A percentile compares a stretch with the other conserved stretches of the same genome.
phyloP scores from a whole-genome alignment of 2,797 vertebrate species.

The Macroramphosus scolopax region DNA sequence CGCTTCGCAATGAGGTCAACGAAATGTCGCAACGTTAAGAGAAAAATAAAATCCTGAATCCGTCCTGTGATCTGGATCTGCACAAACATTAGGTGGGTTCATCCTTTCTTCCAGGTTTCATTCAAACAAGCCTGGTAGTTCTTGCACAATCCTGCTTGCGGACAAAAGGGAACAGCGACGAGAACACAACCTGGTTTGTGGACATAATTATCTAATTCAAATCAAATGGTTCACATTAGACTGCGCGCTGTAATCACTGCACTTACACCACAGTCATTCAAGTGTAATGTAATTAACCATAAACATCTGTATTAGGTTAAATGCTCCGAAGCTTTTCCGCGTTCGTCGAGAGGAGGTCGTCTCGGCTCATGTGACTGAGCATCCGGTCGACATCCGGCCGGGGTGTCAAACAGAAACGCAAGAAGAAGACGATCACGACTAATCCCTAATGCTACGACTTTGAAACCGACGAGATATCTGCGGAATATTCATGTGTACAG shows the following conservation, averaged over 20 bases:
- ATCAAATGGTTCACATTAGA: slow-evolving; percentile 44
- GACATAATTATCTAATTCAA: slow-evolving; percentile 11
- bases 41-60: no score
- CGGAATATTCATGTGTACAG: not conserved
- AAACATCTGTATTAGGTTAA: slow-evolving; percentile 53
- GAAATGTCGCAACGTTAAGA: no score
- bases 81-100: no score
- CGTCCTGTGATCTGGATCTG: no score
- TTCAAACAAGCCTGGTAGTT: not conserved
- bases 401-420: slow-evolving; percentile 25
- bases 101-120: no score
- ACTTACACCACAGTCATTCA: slow-evolving; percentile 34
- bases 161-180: not conserved
- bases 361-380: slow-evolving; percentile 20
- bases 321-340: slow-evolving; percentile 38
- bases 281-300: slow-evolving; percentile 41
- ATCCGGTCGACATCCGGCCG: slow-evolving; percentile 11
- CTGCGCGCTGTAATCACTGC: slow-evolving; percentile 8
- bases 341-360: slow-evolving; percentile 30
- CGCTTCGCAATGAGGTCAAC: no score
- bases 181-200: not conserved
- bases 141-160: not conserved
- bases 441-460: not conserved
- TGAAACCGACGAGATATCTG: not conserved
- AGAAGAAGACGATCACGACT: slow-evolving; percentile 19